phyloP scores from a whole-genome alignment of 2,888 invertebrate species.

The Vesta saturnalis region DNA sequence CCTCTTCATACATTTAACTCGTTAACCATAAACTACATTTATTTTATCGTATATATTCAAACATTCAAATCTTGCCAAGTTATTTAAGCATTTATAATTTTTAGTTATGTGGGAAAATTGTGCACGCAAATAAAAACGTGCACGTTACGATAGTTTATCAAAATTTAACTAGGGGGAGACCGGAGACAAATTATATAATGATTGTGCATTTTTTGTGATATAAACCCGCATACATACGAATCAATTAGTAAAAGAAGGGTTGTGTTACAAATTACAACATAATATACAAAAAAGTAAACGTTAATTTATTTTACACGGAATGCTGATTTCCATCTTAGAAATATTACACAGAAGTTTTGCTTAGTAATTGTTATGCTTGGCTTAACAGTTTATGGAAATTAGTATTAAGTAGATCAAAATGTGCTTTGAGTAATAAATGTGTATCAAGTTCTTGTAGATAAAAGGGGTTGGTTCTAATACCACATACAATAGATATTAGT shows the following conservation, averaged over 20 bases:
- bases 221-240: slow-evolving; percentile 8
- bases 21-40: not conserved
- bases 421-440: too few species aligned
- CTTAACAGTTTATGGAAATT: too few species aligned
- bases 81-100: too few species aligned
- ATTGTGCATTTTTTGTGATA: not conserved
- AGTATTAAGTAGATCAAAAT: too few species aligned
- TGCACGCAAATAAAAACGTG: not conserved
- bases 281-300: not conserved
- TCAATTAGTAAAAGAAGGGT: not conserved
- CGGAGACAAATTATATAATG: not conserved
- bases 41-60: not conserved
- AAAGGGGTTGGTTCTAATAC: not conserved
- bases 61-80: too few species aligned
- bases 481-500: slow-evolving; percentile 6
- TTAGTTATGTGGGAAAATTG: not conserved
- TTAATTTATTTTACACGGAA: too few species aligned
- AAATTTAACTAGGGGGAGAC: not conserved
- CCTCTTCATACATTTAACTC: not conserved
- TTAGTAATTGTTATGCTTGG: too few species aligned
- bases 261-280: not conserved
- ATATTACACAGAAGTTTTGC: too few species aligned
- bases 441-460: not conserved
- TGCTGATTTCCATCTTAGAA: too few species aligned
- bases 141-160: slow-evolving; percentile 3